Evolutionary conservation across 1,140 invertebrate species (phyloP), one percentile per base, ranked within the genome.

Genomic region (Arctopsyche grandis): DNA sequence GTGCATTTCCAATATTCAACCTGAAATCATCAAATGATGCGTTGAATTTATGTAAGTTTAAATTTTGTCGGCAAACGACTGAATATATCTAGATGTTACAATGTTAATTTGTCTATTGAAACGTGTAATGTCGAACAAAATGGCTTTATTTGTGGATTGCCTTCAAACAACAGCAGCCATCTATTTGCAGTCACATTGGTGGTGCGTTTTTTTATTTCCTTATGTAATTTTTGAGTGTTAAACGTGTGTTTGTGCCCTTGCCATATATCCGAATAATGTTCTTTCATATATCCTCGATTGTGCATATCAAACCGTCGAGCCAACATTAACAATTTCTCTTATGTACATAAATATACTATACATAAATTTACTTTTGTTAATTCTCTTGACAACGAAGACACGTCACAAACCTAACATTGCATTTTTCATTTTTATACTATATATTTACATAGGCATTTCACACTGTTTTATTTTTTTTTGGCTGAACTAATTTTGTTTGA

Each of bases 401-500:
- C 7, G 21, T 71, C 10, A 38, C 44, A 71, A 46, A 44, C 16
- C 63, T 66, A 66, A 66, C 63, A 66, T 66, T 60, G 56, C 56
- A 60, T 60, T 60, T 21, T 60, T 21, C 56, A 21, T n/a, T n/a
- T 22, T 46, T 46, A 46, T 52, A 52, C 12, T 52, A 52, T 38
- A n/a, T n/a, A n/a, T 38, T 4, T 38, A 38, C 29, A 38, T 38
- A 16, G 21, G 56, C 56, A 60, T 29, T 69, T 38, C 26, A 69
- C 29, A 69, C 0, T 26, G 5, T 22, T 71, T 71, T 48, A 1
- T 71, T 46, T 80, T 56, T 77, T 78, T 75, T 75, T 81, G 80
- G 80, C 80, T 81, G 77, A 81, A 81, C 80, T 81, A 81, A 81
- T 81, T 79, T 70, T 79, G 77, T 81, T 81, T 81, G 80, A 79